These are phyloP conservation scores for Drosophila sp. DNA, from an alignment of 1,140 invertebrate species.

Conservation along the genomic window DNA sequence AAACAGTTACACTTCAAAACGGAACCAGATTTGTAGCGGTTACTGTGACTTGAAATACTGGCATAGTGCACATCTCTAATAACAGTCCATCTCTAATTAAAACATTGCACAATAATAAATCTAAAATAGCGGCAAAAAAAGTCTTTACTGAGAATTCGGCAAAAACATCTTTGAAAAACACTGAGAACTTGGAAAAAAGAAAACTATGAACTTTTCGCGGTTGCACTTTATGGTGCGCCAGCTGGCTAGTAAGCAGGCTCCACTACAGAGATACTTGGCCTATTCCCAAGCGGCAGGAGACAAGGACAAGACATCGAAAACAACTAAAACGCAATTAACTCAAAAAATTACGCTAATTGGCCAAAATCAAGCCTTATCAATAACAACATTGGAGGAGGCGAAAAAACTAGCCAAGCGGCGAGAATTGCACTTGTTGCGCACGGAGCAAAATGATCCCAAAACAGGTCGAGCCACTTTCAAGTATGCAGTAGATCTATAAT, in stretches of 20 bases:
- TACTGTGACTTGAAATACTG: neutral
- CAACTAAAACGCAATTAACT: neutral
- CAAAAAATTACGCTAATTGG: constrained; percentile 84
- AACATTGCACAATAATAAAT: constrained; percentile 42
- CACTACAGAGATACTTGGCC: constrained; percentile 33
- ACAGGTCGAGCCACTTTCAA: constrained; percentile 86
- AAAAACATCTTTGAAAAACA: too few species aligned
- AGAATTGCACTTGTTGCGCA: constrained; percentile 86
- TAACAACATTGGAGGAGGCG: constrained; percentile 85
- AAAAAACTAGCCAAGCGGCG: constrained; percentile 86
- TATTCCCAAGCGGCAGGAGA: constrained; percentile 32
- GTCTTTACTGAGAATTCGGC: too few species aligned
- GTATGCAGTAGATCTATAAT: constrained; percentile 42
- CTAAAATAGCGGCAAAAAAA: too few species aligned
- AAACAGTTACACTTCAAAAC: neutral
- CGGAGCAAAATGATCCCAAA: constrained; percentile 86
- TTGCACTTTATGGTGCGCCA: constrained; percentile 27
- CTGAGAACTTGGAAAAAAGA: too few species aligned
- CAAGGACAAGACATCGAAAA: constrained; percentile 24
- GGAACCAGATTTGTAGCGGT: neutral
- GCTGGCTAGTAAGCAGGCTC: constrained; percentile 28
- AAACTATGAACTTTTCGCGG: constrained; percentile 40
- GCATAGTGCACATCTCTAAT: neutral
- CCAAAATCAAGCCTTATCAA: constrained; percentile 83
- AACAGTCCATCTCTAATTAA: constrained; percentile 5